Evolutionary conservation across 2,888 invertebrate species (phyloP).

Genomic region (Microctonus hyperodae): DNA sequence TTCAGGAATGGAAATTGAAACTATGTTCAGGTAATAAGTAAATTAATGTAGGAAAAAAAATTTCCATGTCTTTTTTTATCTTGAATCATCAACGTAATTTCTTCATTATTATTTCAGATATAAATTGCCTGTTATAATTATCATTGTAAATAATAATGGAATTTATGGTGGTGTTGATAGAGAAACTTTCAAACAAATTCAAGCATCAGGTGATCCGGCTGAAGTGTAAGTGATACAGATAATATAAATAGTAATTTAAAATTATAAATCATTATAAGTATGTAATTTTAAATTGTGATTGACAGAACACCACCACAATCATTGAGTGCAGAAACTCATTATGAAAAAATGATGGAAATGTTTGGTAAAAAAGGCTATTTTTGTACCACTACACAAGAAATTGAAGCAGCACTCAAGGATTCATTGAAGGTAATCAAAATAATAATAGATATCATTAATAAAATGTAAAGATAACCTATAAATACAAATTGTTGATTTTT

Average conservation of each 20-base stretch:
- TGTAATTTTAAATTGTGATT: too few relatives aligned
- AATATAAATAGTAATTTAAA: neutral
- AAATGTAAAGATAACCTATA: neutral
- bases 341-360: constrained; percentile 90
- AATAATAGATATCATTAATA: neutral
- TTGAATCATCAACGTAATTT: neutral
- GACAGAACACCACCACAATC: constrained; percentile 86
- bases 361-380: constrained; percentile 84
- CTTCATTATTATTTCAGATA: constrained; percentile 68
- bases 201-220: constrained; percentile 74
- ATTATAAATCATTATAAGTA: neutral
- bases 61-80: neutral
- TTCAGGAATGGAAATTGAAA: constrained; percentile 98
- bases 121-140: constrained; percentile 86
- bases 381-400: constrained; percentile 79
- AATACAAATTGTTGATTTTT: neutral
- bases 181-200: constrained; percentile 76
- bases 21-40: constrained; percentile 84
- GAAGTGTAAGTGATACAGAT: constrained; percentile 72
- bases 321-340: constrained; percentile 79
- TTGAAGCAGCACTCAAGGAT: constrained; percentile 74
- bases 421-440: constrained; percentile 68
- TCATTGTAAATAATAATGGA: constrained; percentile 95
- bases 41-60: constrained; percentile 3
- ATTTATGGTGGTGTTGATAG: constrained; percentile 88